These are phyloP conservation scores for Alloplasta piceator DNA, from an alignment of 2,888 invertebrate genomes.

Conservation along the genomic window DNA sequence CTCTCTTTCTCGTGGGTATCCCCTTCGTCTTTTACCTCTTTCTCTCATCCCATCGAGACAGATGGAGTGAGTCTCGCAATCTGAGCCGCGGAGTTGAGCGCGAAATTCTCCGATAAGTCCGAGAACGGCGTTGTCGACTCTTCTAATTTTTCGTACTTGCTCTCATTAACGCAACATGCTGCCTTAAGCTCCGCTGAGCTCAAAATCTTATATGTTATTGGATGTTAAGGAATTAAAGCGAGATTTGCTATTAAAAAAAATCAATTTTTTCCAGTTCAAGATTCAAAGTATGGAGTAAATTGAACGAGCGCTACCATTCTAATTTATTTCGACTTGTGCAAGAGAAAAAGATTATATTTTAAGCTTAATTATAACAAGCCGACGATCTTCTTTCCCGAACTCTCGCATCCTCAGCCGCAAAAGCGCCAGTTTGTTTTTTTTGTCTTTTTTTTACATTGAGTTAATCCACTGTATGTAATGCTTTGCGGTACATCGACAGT, in stretches of 20 bases:
- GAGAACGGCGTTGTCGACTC: background rate
- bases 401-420: constrained; percentile 26
- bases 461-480: constrained; percentile 20
- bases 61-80: background rate
- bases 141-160: background rate
- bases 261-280: background rate
- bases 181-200: background rate
- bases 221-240: constrained; percentile 8
- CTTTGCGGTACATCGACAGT: constrained; percentile 10
- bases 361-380: constrained; percentile 44
- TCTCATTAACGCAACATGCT: background rate
- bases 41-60: constrained; percentile 18
- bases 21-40: constrained; percentile 15
- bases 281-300: constrained; percentile 12
- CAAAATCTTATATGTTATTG: constrained; percentile 26
- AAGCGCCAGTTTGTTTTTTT: background rate
- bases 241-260: background rate
- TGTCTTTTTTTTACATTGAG: constrained; percentile 26
- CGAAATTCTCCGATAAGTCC: background rate
- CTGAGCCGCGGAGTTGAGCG: background rate
- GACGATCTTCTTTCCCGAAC: constrained; percentile 30
- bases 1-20: background rate
- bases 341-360: constrained; percentile 14
- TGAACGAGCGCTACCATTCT: background rate
- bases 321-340: constrained; percentile 20